phyloP scores from a whole-genome alignment of 2,888 invertebrate genomes.

The Apotomis turbidana region DNA sequence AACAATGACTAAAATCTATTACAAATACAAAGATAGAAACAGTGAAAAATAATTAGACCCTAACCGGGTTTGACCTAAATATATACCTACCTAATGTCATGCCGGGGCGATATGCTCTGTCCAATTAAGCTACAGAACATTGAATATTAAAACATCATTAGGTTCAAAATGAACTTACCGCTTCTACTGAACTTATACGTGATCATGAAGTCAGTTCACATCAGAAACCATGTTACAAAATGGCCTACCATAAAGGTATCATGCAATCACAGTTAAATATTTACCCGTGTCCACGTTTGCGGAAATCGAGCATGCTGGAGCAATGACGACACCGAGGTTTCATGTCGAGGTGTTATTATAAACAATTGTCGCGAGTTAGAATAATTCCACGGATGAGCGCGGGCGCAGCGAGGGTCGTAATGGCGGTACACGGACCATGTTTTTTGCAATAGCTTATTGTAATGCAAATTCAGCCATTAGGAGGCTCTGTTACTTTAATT shows the following conservation, averaged over 20 bases:
- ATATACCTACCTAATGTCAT: too few species aligned
- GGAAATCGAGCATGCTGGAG: constrained; percentile 22
- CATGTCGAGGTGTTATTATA: constrained; percentile 36
- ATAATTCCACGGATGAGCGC: constrained; percentile 33
- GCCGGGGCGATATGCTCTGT: too few species aligned
- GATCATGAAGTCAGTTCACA: not conserved
- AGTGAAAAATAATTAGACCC: too few species aligned
- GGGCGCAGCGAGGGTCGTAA: constrained; percentile 20
- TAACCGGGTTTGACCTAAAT: too few species aligned
- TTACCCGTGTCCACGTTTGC: not conserved
- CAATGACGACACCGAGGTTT: constrained; percentile 26
- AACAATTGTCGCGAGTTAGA: constrained; percentile 39
- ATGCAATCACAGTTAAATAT: constrained; percentile 6
- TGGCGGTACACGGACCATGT: constrained; percentile 15
- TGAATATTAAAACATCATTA: too few species aligned
- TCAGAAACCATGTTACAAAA: not conserved
- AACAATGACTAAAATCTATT: too few species aligned
- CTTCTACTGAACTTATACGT: too few species aligned
- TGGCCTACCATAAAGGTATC: not conserved
- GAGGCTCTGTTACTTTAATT: constrained; percentile 7
- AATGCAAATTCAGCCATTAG: constrained; percentile 33
- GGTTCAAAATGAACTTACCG: too few species aligned
- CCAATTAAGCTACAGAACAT: too few species aligned
- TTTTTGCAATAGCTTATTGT: constrained; percentile 38
- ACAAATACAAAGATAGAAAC: too few species aligned